Conservation (phyloP, 2,888 invertebrate species). For the Cenopis cana region DNA sequence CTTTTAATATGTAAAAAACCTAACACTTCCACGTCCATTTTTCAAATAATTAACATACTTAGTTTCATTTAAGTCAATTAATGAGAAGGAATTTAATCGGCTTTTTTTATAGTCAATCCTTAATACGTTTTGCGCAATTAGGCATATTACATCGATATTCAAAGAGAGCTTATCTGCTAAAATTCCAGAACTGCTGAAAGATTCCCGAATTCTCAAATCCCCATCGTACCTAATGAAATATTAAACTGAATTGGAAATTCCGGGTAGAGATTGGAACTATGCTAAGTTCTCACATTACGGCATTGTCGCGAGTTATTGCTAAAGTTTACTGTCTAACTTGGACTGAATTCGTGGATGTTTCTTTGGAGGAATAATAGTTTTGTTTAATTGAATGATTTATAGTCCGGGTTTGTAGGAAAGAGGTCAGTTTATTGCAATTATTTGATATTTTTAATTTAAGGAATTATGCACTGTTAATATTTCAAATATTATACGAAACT, state of each 20-base stretch:
- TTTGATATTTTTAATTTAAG: background rate
- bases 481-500: too few relatives aligned
- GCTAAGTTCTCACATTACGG: constrained; percentile 32
- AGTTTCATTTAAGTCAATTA: too few relatives aligned
- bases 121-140: too few relatives aligned
- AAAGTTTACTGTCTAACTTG: constrained; percentile 38
- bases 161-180: too few relatives aligned
- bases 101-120: too few relatives aligned
- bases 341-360: constrained; percentile 21
- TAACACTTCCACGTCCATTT: too few relatives aligned
- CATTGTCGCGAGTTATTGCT: constrained; percentile 43
- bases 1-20: too few relatives aligned
- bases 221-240: constrained; percentile 35
- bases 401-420: background rate
- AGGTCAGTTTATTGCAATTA: background rate
- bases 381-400: constrained; percentile 23
- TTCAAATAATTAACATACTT: too few relatives aligned
- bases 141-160: too few relatives aligned
- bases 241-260: constrained; percentile 28
- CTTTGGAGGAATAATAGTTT: constrained; percentile 28
- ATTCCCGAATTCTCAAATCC: constrained; percentile 22
- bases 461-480: too few relatives aligned
- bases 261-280: constrained; percentile 27
- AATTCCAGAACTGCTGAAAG: constrained; percentile 10
- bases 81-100: too few relatives aligned